These are phyloP conservation scores for Bombylius major DNA, from an alignment of 2,888 invertebrate genomes.

Conservation along the genomic window DNA sequence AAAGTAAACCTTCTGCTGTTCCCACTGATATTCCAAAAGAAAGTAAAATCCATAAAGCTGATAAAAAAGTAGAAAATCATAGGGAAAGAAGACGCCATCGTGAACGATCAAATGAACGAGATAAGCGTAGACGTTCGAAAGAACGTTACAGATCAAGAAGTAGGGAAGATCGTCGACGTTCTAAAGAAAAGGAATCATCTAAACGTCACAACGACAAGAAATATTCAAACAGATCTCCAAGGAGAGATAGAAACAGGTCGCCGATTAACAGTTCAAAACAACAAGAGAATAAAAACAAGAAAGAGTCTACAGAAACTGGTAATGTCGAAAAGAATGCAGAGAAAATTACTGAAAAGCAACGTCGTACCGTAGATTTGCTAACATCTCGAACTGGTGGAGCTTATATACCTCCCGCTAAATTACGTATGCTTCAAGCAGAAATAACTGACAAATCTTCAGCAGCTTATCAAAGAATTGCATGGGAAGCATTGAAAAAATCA, in stretches of 20 bases:
- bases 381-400: conserved; percentile 85
- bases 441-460: conserved; percentile 92
- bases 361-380: conserved; percentile 48
- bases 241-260: neutral
- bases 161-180: neutral
- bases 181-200: neutral
- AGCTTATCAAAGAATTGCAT: conserved; percentile 90
- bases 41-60: too few species aligned
- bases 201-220: neutral
- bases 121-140: neutral
- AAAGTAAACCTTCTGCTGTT: too few species aligned
- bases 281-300: neutral
- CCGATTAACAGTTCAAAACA: neutral
- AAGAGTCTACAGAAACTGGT: neutral
- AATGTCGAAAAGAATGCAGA: neutral
- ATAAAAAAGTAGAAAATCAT: too few species aligned
- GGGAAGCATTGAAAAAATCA: conserved; percentile 98
- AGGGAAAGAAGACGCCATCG: too few species aligned
- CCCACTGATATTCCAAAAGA: too few species aligned
- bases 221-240: neutral
- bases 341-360: conserved; percentile 30
- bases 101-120: too few species aligned
- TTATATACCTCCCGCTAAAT: conserved; percentile 94
- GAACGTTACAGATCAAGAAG: neutral
- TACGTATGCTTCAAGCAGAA: conserved; percentile 89